Conservation (phyloP, 2,113 vertebrate genomes). For the Apteryx mantelli region DNA sequence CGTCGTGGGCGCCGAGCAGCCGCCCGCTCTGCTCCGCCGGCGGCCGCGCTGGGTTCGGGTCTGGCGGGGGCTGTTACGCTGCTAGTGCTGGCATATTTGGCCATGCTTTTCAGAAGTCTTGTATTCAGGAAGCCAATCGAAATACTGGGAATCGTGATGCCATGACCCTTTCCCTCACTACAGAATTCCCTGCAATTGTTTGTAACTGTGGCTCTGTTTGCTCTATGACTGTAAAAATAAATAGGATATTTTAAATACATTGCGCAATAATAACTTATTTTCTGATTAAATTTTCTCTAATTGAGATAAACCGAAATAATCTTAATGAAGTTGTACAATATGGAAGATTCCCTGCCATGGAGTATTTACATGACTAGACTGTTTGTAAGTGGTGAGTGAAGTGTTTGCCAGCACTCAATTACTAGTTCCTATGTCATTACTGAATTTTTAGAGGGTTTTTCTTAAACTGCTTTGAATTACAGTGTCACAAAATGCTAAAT, state of each 20-base stretch:
- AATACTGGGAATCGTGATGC: neutral
- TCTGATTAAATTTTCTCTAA: neutral
- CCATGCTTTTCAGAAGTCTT: neutral
- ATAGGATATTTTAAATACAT: neutral
- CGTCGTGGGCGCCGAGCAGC: neutral
- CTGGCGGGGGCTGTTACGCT: too few species aligned
- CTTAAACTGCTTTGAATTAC: constrained; percentile 32
- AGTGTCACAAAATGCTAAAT: constrained; percentile 30
- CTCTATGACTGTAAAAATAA: neutral
- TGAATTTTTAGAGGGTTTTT: constrained; percentile 18
- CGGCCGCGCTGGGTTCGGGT: too few species aligned
- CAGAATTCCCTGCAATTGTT: neutral
- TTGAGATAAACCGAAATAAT: neutral
- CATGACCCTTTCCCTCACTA: neutral
- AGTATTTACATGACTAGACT: neutral
- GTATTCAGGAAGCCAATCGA: neutral
- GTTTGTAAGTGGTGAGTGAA: constrained; percentile 1
- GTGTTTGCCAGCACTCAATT: constrained; percentile 46
- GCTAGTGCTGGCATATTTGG: neutral
- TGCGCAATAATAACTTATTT: neutral
- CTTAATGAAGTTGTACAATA: neutral
- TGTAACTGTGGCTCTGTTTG: neutral
- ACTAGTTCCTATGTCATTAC: constrained; percentile 39
- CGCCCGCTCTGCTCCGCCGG: too few species aligned
- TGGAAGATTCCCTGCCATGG: neutral